Evolutionary conservation across 2,113 vertebrate species (phyloP).

Genomic region (Hippocampus guttulatus): DNA sequence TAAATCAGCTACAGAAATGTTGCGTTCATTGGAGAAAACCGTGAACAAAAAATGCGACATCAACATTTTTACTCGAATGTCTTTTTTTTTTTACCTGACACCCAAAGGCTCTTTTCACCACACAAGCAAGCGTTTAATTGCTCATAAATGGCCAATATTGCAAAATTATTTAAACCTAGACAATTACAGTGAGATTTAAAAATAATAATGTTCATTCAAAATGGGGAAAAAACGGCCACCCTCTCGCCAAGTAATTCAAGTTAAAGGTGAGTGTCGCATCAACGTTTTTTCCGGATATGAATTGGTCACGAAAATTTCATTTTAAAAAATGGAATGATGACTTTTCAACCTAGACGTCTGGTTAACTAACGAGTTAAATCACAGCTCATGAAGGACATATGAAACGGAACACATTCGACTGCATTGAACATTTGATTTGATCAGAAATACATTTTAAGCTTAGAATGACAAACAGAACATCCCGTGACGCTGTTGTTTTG

Average conservation of each 20-base stretch:
- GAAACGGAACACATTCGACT: not conserved
- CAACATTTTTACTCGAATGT: not conserved
- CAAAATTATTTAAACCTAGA: not conserved
- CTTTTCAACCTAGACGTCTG: not conserved
- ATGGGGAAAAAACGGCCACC: not conserved
- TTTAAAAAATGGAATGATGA: not conserved
- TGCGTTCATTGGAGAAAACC: not conserved
- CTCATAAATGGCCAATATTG: not conserved
- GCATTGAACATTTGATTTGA: too few species aligned
- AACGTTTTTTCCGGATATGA: not conserved
- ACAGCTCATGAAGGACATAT: not conserved
- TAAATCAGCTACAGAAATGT: not conserved
- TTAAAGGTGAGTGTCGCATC: not conserved
- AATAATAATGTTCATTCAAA: not conserved
- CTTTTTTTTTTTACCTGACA: not conserved
- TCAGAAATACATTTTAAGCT: not conserved
- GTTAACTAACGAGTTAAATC: not conserved
- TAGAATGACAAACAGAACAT: not conserved
- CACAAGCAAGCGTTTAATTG: not conserved
- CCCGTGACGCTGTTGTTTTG: not conserved
- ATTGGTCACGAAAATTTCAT: not conserved
- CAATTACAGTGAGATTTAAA: not conserved
- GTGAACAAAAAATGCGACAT: not conserved
- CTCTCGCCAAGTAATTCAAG: not conserved
- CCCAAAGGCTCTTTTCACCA: too few species aligned